These are phyloP conservation scores for Podarcis muralis DNA, from an alignment of 2,113 vertebrate genomes.

Conservation along the genomic window DNA sequence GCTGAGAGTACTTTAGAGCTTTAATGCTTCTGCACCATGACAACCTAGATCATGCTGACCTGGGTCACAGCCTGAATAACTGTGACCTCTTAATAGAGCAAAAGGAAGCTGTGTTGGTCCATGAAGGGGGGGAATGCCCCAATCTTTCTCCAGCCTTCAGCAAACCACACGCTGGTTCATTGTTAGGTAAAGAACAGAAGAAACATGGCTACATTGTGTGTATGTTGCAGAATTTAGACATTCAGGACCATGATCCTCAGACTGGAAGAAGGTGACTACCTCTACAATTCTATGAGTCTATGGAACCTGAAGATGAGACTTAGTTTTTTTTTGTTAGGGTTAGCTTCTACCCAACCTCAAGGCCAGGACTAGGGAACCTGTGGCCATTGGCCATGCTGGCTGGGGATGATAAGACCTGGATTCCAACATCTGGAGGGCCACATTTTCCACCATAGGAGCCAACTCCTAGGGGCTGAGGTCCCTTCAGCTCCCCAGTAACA, in stretches of 20 bases:
- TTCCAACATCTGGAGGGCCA: too few relatives aligned
- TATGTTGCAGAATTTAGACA: not conserved
- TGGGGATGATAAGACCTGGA: too few relatives aligned
- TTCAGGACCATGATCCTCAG: not conserved
- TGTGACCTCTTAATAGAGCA: not conserved
- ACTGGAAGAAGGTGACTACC: not conserved
- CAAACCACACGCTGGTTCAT: not conserved
- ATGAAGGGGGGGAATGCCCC: not conserved
- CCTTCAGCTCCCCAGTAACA: too few relatives aligned
- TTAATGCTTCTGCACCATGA: not conserved
- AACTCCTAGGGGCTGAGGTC: too few relatives aligned
- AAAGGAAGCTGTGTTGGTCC: not conserved
- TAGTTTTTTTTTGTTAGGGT: not conserved
- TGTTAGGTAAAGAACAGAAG: not conserved
- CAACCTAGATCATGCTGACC: not conserved
- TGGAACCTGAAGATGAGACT: not conserved
- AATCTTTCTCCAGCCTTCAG: not conserved
- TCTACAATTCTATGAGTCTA: not conserved
- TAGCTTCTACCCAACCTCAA: not conserved
- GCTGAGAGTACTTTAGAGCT: not conserved
- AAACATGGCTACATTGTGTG: not conserved
- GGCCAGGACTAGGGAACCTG: too few relatives aligned
- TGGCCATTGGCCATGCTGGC: too few relatives aligned
- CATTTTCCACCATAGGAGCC: too few relatives aligned
- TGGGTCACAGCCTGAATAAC: not conserved